Conservation (phyloP, 2,797 vertebrate species). For the Argyrosomus regius region DNA sequence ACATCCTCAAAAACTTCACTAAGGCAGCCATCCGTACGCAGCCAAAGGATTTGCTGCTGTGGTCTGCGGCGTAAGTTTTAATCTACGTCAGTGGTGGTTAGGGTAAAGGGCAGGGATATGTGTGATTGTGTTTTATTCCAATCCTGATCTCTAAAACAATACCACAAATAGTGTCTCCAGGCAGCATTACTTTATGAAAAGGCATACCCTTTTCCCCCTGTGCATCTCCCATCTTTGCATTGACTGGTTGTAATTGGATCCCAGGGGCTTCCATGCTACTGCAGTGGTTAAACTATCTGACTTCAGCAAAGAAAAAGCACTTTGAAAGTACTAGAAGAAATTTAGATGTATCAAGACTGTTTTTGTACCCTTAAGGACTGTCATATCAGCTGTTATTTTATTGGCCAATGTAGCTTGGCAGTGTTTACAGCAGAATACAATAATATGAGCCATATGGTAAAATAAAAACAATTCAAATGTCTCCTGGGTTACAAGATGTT, state of each 20-base stretch:
- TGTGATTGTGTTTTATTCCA: conserved; percentile 24
- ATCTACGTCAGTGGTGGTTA: neutral
- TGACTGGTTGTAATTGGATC: conserved; percentile 70
- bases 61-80: conserved; percentile 91
- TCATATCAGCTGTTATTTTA: conserved; percentile 26
- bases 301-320: conserved; percentile 28
- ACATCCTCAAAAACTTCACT: conserved; percentile 95
- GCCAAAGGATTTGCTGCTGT: conserved; percentile 91
- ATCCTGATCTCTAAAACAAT: conserved; percentile 32
- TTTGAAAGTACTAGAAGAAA: conserved; percentile 27
- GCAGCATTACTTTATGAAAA: conserved; percentile 13
- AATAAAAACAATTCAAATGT: conserved; percentile 31
- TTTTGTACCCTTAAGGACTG: conserved; percentile 1
- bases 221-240: conserved; percentile 35
- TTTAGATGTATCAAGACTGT: conserved; percentile 12
- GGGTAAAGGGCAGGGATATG: neutral
- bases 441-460: conserved; percentile 41
- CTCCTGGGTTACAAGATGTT: conserved; percentile 49
- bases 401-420: conserved; percentile 29
- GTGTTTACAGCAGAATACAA: conserved; percentile 47
- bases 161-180: conserved; percentile 30
- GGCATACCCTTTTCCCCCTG: conserved; percentile 40
- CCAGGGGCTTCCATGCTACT: conserved; percentile 38
- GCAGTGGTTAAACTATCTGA: conserved; percentile 47
- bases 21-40: conserved; percentile 97